A percentile compares a stretch with the other conserved stretches of the same genome.
Evolutionary conservation across 2,888 invertebrate genomes (phyloP).

Genomic region (Xiphydria camelus): DNA sequence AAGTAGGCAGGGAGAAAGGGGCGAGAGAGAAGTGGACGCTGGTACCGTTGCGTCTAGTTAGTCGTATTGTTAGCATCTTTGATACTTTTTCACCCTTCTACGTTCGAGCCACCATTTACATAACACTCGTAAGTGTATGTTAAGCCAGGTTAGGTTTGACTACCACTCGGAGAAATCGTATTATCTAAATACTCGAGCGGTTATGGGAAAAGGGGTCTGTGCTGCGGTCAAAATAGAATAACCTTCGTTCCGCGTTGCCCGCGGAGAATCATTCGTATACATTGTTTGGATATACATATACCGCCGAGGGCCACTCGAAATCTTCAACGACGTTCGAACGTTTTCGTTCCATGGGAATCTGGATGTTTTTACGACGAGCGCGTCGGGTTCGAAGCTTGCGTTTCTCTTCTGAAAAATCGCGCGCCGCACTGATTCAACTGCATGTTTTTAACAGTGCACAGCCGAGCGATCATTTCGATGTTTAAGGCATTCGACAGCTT

Average conservation of each 20-base stretch:
- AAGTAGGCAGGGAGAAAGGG: too few species aligned
- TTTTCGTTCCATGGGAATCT: too few species aligned
- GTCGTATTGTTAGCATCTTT: slow-evolving; percentile 22
- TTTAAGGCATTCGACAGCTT: too few species aligned
- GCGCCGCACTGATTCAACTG: too few species aligned
- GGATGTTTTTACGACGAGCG: too few species aligned
- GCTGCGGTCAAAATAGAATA: neutral
- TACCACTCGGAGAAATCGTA: slow-evolving; percentile 41
- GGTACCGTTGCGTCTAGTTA: slow-evolving; percentile 18
- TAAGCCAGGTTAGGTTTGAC: slow-evolving; percentile 34
- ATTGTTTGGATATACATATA: neutral
- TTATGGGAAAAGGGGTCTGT: slow-evolving; percentile 6
- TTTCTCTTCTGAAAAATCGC: too few species aligned
- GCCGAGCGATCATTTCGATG: too few species aligned
- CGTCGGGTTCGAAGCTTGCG: too few species aligned
- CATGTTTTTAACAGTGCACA: too few species aligned
- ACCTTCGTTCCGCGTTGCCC: slow-evolving; percentile 2
- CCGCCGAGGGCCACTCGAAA: neutral
- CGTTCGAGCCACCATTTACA: slow-evolving; percentile 32
- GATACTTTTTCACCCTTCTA: slow-evolving; percentile 20
- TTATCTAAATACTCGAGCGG: slow-evolving; percentile 37
- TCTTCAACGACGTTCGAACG: too few species aligned
- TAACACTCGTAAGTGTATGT: slow-evolving; percentile 38
- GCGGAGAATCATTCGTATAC: neutral
- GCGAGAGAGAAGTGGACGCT: too few species aligned